Conservation (phyloP, 2,113 vertebrate genomes). For the Nothoprocta pentlandii region DNA sequence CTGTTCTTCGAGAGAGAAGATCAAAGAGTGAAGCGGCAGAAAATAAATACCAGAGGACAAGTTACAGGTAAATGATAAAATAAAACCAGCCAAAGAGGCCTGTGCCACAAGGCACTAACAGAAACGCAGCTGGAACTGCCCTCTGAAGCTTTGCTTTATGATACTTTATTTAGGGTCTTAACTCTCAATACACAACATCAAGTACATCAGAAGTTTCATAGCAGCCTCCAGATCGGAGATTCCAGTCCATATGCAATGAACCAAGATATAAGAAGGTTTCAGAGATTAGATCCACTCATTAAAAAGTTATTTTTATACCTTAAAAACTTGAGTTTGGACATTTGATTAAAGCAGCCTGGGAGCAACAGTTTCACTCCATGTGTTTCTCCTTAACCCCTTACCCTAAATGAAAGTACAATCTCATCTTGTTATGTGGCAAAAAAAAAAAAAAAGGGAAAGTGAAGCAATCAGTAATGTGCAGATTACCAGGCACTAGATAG, state of each 20-base stretch:
- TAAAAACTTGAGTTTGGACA: neutral
- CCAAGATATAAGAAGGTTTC: neutral
- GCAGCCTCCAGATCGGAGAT: neutral
- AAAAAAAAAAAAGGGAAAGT: neutral
- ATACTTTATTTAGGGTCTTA: neutral
- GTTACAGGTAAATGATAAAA: neutral
- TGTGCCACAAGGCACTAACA: neutral
- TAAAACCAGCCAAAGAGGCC: neutral
- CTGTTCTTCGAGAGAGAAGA: neutral
- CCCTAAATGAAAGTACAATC: neutral
- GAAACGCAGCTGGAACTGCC: neutral
- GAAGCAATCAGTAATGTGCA: neutral
- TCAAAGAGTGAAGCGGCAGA: neutral
- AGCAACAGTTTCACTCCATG: neutral
- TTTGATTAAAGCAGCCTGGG: neutral
- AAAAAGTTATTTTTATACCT: neutral
- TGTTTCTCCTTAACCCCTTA: neutral
- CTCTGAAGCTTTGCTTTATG: neutral
- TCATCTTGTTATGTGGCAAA: neutral
- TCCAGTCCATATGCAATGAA: neutral
- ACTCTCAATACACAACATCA: neutral
- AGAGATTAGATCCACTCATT: neutral
- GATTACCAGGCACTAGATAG: neutral
- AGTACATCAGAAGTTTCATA: neutral
- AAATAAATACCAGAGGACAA: neutral